Evolutionary conservation across 2,888 invertebrate genomes (phyloP).

Genomic region (Gibbula magus): DNA sequence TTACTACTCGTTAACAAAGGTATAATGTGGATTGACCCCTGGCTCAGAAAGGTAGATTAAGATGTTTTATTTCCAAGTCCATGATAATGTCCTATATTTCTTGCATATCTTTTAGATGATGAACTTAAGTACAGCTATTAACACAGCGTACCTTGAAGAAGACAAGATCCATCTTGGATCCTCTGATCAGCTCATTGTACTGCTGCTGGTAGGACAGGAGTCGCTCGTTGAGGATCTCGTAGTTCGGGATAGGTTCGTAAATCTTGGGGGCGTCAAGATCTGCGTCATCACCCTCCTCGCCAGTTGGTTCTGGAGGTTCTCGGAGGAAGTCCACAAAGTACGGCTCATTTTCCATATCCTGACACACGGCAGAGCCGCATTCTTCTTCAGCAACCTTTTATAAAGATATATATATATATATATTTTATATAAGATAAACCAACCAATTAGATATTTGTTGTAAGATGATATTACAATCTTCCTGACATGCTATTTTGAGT

Average conservation of each 20-base stretch:
- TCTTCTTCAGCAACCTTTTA: slow-evolving; percentile 80
- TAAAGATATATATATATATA: too few relatives aligned
- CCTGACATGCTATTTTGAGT: too few relatives aligned
- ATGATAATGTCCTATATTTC: too few relatives aligned
- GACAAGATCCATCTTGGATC: slow-evolving; percentile 75
- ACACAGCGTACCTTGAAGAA: slow-evolving; percentile 73
- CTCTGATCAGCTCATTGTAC: slow-evolving; percentile 75
- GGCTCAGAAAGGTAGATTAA: too few relatives aligned
- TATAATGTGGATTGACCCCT: too few relatives aligned
- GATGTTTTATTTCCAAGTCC: too few relatives aligned
- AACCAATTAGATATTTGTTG: too few relatives aligned
- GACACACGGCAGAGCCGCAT: slow-evolving; percentile 77
- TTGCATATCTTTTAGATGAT: too few relatives aligned
- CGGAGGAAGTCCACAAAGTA: slow-evolving; percentile 97
- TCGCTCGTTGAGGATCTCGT: slow-evolving; percentile 82
- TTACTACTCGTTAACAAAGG: too few relatives aligned
- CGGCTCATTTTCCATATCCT: slow-evolving; percentile 86
- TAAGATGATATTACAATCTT: too few relatives aligned
- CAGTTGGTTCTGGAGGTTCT: slow-evolving; percentile 96
- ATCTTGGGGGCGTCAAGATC: slow-evolving; percentile 97
- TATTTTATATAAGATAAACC: too few relatives aligned
- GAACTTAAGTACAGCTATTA: too few relatives aligned
- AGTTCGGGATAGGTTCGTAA: slow-evolving; percentile 87
- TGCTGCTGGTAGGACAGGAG: slow-evolving; percentile 68
- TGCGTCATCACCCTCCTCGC: slow-evolving; percentile 94